Conservation (phyloP, 2,797 vertebrate genomes). For the Takifugu ocellatus region DNA sequence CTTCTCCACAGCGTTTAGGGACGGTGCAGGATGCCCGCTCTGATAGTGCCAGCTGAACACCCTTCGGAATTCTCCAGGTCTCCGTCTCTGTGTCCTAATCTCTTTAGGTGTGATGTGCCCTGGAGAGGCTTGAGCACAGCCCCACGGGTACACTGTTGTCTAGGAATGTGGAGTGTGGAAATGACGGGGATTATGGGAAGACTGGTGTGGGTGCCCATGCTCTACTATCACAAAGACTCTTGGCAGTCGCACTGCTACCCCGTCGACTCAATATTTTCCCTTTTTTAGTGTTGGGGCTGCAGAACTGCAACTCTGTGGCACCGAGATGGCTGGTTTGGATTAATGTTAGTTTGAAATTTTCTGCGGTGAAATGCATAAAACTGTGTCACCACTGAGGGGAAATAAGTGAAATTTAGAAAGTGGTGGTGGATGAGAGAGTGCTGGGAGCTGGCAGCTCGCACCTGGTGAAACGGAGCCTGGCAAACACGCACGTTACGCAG, state of each 20-base stretch:
- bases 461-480: slow-evolving; percentile 70
- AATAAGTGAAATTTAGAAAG: slow-evolving; percentile 62
- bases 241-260: slow-evolving; percentile 71
- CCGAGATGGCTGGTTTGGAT: slow-evolving; percentile 68
- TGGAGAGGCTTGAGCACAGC: slow-evolving; percentile 77
- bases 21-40: slow-evolving; percentile 78
- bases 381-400: slow-evolving; percentile 62
- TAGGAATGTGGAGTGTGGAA: slow-evolving; percentile 84
- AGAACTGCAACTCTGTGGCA: slow-evolving; percentile 62
- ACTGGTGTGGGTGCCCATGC: slow-evolving; percentile 79
- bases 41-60: slow-evolving; percentile 80
- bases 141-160: slow-evolving; percentile 80
- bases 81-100: slow-evolving; percentile 83
- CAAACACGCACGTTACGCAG: slow-evolving; percentile 70
- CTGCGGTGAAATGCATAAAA: slow-evolving; percentile 58
- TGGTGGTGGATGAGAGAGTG: slow-evolving; percentile 59
- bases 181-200: slow-evolving; percentile 80
- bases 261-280: slow-evolving; percentile 70
- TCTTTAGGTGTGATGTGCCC: slow-evolving; percentile 84
- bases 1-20: slow-evolving; percentile 78
- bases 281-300: slow-evolving; percentile 66
- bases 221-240: slow-evolving; percentile 78
- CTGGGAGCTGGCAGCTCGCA: slow-evolving; percentile 65
- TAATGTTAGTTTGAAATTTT: slow-evolving; percentile 58
- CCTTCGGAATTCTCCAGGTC: slow-evolving; percentile 80